Percentiles rank a stretch among this genome's conserved stretches.
Evolutionary conservation across 2,113 vertebrate genomes (phyloP).

Genomic region (Menidia beryllina): DNA sequence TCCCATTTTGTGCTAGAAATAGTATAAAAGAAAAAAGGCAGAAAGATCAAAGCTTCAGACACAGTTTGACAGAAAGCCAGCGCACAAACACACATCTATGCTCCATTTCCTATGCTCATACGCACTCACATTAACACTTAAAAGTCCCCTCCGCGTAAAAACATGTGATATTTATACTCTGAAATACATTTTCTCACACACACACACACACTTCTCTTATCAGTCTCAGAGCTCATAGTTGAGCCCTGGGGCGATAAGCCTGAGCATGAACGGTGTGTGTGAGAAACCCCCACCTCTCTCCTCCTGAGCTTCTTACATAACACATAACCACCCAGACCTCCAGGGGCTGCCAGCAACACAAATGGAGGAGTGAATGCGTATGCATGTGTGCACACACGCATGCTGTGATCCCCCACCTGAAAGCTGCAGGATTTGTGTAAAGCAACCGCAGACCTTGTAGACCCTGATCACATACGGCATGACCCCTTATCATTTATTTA

Average conservation of each 20-base stretch:
- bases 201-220: conserved; percentile 49
- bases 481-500: conserved; percentile 59
- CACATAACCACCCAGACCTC: conserved; percentile 69
- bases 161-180: conserved; percentile 6
- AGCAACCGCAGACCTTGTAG: conserved; percentile 8
- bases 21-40: conserved; percentile 14
- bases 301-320: conserved; percentile 78
- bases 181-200: conserved; percentile 16
- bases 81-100: conserved; percentile 26
- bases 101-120: conserved; percentile 9
- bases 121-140: conserved; percentile 11
- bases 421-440: conserved; percentile 46
- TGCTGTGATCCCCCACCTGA: conserved; percentile 37
- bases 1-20: conserved; percentile 33
- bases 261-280: conserved; percentile 65
- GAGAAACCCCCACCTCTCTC: conserved; percentile 68
- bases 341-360: conserved; percentile 47
- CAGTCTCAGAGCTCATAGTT: conserved; percentile 68
- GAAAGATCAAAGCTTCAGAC: conserved; percentile 54
- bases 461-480: conserved; percentile 32
- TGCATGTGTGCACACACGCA: conserved; percentile 19
- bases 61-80: conserved; percentile 41
- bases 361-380: conserved; percentile 1
- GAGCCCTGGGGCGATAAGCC: conserved; percentile 66
- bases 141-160: conserved; percentile 18